Evolutionary conservation across 1,140 invertebrate genomes (phyloP), one percentile per base, ranked within the genome.

Genomic region (Hestina assimilis): DNA sequence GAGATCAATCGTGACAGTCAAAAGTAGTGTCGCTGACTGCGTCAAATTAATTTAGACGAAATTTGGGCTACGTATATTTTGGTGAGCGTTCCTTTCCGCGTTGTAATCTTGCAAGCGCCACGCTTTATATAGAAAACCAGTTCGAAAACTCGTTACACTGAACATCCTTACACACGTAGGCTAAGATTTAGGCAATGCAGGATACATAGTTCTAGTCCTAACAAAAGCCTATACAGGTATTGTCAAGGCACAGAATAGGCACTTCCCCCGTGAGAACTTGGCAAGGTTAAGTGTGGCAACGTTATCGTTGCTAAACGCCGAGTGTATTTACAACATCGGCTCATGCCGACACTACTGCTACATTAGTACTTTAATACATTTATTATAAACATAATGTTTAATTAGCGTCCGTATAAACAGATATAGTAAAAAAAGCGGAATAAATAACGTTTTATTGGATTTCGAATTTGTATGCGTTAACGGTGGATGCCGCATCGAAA

Each of bases 181-280:
- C 41, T 54, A 31, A 57, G 63, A 69, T 70, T 86, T 77, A 83
- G 79, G 79, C 72, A 79, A 73, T 66, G 72, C 74, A 83, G 83
- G 81, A 81, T 83, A 80, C 76, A 72, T 77, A 79, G 66, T 67
- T 72, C 66, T 61, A 78, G 69, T 72, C 55, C 66, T 72, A 82
- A 84, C 82, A 87, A 84, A 87, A 78, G 72, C 81, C 79, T 72
- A 82, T 82, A 79, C 78, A 69, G 66, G 83, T 87, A 87, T 87
- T 87, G 84, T 87, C 84, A 87, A 87, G 84, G 84, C 83, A 69
- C 76, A 82, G 75, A 87, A 84, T 86, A 84, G 81, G 74, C 84
- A 83, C 78, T 84, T 84, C 81, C 84, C 79, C 80, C 84, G 84
- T 87, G 84, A 87, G 84, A 87, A 87, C 83, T 63, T 74, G 73